Evolutionary conservation across 2,888 invertebrate species (phyloP).

Genomic region (Adineta ricciae): DNA sequence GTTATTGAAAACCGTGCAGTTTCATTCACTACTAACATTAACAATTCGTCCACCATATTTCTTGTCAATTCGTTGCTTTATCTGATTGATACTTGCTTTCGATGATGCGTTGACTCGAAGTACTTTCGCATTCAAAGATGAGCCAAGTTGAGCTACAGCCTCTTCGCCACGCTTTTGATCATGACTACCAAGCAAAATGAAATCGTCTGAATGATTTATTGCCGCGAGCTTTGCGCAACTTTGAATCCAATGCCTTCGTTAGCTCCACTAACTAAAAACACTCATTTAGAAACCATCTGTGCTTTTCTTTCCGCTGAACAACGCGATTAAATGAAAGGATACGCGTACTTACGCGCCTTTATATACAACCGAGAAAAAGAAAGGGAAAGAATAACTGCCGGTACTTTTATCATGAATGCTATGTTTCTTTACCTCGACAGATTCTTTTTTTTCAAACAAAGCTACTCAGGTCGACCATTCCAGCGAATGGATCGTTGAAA

Average conservation of each 20-base stretch:
- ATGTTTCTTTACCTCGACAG: no score
- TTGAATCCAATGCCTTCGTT: background rate
- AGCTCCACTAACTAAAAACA: background rate
- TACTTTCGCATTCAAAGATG: background rate
- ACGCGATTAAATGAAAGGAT: no score
- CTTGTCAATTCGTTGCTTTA: background rate
- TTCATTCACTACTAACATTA: background rate
- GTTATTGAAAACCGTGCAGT: background rate
- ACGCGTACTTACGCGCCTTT: no score
- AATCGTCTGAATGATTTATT: background rate
- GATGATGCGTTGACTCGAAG: background rate
- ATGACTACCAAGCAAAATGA: background rate
- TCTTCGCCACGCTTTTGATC: no score
- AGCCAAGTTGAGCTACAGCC: no score
- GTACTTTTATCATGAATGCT: no score
- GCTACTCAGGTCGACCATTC: no score
- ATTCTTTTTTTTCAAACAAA: no score
- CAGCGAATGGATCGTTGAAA: no score
- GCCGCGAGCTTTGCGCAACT: background rate
- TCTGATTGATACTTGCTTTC: background rate
- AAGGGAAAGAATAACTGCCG: no score
- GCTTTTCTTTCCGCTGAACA: no score
- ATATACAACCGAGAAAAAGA: no score
- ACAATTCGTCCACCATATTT: background rate
- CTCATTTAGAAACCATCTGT: background rate